Conservation (phyloP, 2,113 vertebrate species). For the Natator depressus region DNA sequence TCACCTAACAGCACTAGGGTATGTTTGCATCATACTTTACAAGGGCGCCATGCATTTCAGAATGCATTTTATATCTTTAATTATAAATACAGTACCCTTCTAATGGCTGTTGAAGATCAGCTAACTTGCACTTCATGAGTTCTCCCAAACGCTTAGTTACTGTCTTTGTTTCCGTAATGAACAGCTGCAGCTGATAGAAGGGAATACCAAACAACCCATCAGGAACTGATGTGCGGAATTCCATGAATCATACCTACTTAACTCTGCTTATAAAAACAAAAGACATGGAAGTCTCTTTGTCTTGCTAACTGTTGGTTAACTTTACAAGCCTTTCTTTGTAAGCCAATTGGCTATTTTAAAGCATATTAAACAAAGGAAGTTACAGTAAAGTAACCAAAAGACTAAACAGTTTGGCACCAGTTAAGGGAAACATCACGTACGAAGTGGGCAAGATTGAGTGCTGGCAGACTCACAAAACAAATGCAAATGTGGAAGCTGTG, state of each 20-base stretch:
- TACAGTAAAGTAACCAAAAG: constrained; percentile 68
- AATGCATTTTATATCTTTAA: background rate
- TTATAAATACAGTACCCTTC: background rate
- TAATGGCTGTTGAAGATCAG: background rate
- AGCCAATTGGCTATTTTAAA: constrained; percentile 63
- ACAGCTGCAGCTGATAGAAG: background rate
- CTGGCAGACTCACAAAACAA: background rate
- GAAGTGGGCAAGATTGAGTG: constrained; percentile 3
- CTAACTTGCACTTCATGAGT: background rate
- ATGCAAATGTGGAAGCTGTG: background rate
- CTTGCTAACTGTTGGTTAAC: constrained; percentile 53
- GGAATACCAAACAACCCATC: background rate
- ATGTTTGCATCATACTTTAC: background rate
- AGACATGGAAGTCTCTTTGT: constrained; percentile 70
- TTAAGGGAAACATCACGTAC: constrained; percentile 74
- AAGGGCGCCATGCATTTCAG: background rate
- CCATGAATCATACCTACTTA: constrained; percentile 37
- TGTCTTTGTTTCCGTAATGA: background rate
- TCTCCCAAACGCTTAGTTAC: accelerated
- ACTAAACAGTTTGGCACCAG: constrained; percentile 79
- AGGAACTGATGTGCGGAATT: background rate
- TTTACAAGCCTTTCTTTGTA: constrained; percentile 72
- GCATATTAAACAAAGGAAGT: constrained; percentile 81
- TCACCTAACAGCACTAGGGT: background rate
- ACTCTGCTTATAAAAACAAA: constrained; percentile 46